phyloP scores from a whole-genome alignment of 1,140 invertebrate species.

The Homalodisca vitripennis region DNA sequence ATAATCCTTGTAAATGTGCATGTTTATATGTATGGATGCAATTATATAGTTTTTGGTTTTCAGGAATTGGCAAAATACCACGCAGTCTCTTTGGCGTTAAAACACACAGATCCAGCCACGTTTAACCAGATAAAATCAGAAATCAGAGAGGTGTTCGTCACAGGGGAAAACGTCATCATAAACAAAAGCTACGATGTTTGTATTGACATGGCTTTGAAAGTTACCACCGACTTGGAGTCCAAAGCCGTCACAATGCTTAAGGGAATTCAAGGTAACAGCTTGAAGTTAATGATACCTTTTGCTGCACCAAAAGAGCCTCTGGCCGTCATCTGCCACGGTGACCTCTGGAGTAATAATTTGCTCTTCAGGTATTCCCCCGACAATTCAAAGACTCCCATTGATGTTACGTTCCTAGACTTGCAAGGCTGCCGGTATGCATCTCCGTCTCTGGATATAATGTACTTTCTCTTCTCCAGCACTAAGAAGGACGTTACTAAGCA shows the following conservation, averaged over 20 bases:
- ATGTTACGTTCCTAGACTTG: conserved; percentile 48
- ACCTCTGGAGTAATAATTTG: conserved; percentile 57
- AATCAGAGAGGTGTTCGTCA: conserved; percentile 35
- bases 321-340: conserved; percentile 48
- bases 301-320: conserved; percentile 34
- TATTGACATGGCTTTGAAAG: conserved; percentile 32
- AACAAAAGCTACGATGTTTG: conserved; percentile 44
- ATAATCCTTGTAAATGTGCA: too few species aligned
- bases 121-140: conserved; percentile 37
- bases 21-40: too few species aligned
- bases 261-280: conserved; percentile 26
- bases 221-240: conserved; percentile 35
- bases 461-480: conserved; percentile 42
- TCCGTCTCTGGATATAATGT: conserved; percentile 47
- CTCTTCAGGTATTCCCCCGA: conserved; percentile 46
- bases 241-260: conserved; percentile 35
- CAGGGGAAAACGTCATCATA: conserved; percentile 39
- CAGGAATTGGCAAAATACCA: conserved; percentile 54
- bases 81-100: conserved; percentile 53
- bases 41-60: too few species aligned
- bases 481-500: not conserved
- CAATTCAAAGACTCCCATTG: conserved; percentile 22
- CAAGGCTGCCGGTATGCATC: conserved; percentile 44
- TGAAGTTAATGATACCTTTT: conserved; percentile 27
- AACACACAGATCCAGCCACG: conserved; percentile 42